A percentile compares a stretch with the other conserved stretches of the same genome.
These are phyloP conservation scores for Scolopax bukidnonensis DNA, from an alignment of 2,797 vertebrate species.

Conservation along the genomic window DNA sequence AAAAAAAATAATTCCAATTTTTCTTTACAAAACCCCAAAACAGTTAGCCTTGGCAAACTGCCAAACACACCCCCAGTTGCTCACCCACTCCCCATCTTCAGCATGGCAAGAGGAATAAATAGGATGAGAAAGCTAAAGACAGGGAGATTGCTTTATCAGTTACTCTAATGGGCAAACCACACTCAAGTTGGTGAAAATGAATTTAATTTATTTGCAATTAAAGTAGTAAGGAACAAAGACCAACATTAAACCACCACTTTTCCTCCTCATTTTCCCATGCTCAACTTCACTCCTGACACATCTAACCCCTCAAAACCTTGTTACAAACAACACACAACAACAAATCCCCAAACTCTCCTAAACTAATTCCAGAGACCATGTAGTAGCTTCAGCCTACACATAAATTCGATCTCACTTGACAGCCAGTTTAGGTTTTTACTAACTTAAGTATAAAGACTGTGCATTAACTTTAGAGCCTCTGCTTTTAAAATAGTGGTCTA, in stretches of 20 bases:
- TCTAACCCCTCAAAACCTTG: not conserved
- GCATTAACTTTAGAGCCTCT: not conserved
- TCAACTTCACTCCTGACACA: not conserved
- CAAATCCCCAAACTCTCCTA: not conserved
- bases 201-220: not conserved
- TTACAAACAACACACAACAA: not conserved
- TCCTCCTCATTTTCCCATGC: not conserved
- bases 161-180: not conserved
- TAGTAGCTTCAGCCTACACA: not conserved
- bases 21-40: not conserved
- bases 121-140: not conserved
- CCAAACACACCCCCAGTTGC: not conserved
- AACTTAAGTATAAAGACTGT: not conserved
- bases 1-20: not conserved
- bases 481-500: not conserved
- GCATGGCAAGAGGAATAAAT: not conserved
- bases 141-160: not conserved
- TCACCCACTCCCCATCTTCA: not conserved
- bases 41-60: not conserved
- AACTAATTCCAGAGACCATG: not conserved
- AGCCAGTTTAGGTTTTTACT: not conserved
- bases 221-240: not conserved
- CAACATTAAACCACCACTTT: not conserved
- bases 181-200: not conserved
- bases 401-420: not conserved